phyloP scores from a whole-genome alignment of 2,113 vertebrate species.

The Phyllostomus discolor region DNA sequence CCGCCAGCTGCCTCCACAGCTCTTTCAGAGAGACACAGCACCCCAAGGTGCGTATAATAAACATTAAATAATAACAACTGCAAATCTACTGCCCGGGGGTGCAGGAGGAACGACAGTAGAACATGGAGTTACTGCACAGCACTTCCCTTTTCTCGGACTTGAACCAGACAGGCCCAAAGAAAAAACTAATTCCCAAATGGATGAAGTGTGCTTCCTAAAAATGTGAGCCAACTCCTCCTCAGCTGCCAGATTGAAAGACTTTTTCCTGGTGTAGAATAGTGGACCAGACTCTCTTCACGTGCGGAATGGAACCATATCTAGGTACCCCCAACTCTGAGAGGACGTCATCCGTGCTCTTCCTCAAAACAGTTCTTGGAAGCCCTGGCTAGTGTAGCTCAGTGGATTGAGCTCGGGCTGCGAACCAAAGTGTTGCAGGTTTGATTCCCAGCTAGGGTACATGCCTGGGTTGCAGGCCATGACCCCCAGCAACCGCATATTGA shows the following conservation, averaged over 20 bases:
- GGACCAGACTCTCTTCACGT: fast-evolving
- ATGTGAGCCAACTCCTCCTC: neutral
- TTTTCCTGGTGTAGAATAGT: neutral
- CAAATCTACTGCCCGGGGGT: neutral
- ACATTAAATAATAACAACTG: neutral
- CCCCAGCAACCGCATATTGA: no score
- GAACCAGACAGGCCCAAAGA: neutral
- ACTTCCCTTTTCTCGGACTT: neutral
- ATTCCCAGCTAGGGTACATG: no score
- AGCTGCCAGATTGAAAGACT: neutral
- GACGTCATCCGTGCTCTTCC: neutral
- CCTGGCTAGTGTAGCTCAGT: no score
- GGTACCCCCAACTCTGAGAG: neutral
- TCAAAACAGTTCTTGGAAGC: no score
- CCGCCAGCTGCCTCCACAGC: neutral
- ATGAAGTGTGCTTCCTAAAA: neutral
- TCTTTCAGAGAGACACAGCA: neutral
- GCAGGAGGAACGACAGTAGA: neutral
- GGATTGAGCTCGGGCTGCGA: no score
- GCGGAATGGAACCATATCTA: neutral
- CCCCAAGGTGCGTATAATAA: neutral
- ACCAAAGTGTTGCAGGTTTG: no score
- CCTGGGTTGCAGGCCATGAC: no score
- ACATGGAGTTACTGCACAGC: fast-evolving
- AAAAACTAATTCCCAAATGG: neutral